phyloP scores from a whole-genome alignment of 1,140 invertebrate genomes.

The Paralvinella palmiformis region DNA sequence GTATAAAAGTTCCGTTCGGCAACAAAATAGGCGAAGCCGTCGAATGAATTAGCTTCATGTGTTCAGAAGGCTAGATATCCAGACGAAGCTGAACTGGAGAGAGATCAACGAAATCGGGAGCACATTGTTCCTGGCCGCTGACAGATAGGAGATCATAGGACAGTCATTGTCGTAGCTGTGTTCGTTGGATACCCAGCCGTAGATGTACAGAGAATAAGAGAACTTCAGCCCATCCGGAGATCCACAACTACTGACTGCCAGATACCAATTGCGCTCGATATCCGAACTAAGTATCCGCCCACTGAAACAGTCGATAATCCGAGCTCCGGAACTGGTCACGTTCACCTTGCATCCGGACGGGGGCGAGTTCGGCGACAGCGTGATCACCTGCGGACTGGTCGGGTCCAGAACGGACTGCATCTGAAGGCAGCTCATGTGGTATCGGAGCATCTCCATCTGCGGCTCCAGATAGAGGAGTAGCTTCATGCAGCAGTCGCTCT shows the following conservation, averaged over 20 bases:
- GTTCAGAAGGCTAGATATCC: no score
- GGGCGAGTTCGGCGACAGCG: neutral
- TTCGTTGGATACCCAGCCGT: no score
- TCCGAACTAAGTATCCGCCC: neutral
- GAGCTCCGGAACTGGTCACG: neutral
- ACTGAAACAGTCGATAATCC: conserved; percentile 4
- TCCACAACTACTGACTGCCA: conserved; percentile 3
- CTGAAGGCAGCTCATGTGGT: conserved; percentile 4
- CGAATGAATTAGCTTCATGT: no score
- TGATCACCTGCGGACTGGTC: neutral
- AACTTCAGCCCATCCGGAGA: conserved; percentile 4
- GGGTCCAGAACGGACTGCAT: neutral
- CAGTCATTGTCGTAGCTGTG: no score
- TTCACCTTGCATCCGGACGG: conserved; percentile 1
- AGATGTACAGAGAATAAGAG: no score
- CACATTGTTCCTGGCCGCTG: no score
- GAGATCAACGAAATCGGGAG: no score
- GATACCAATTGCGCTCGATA: neutral
- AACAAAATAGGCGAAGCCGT: no score
- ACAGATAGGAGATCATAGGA: no score
- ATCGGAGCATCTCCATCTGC: conserved; percentile 1
- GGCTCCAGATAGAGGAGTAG: neutral
- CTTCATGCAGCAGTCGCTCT: conserved; percentile 2
- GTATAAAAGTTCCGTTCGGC: no score
- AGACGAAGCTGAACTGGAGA: no score